Evolutionary conservation across 2,113 vertebrate genomes (phyloP).

Genomic region (Sinocyclocheilus anshuiensis): DNA sequence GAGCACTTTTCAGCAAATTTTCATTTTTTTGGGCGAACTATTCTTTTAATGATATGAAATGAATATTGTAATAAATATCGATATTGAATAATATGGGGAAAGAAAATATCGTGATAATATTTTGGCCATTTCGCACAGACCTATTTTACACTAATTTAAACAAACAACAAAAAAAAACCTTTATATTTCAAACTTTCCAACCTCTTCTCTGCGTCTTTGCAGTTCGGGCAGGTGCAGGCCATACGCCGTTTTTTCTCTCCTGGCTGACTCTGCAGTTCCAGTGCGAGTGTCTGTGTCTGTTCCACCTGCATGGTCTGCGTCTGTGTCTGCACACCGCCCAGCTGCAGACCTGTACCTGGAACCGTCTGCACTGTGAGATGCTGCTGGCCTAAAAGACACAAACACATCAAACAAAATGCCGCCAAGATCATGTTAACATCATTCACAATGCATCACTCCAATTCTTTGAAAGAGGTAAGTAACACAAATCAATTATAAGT

Average conservation of each 20-base stretch:
- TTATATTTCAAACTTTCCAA: conserved; percentile 56
- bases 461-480: too few relatives aligned
- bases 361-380: conserved; percentile 93
- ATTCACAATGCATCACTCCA: too few relatives aligned
- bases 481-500: too few relatives aligned
- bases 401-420: background rate
- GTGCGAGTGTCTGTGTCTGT: conserved; percentile 85
- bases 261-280: conserved; percentile 82
- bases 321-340: conserved; percentile 83
- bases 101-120: background rate
- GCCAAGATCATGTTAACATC: background rate
- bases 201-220: conserved; percentile 96
- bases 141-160: background rate
- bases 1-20: too few relatives aligned
- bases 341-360: conserved; percentile 88
- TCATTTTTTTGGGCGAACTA: too few relatives aligned
- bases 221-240: conserved; percentile 98
- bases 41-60: too few relatives aligned
- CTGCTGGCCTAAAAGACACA: conserved; percentile 83
- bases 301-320: conserved; percentile 90
- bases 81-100: background rate
- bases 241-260: conserved; percentile 92
- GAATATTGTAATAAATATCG: too few relatives aligned
- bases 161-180: too few relatives aligned
- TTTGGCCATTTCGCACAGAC: background rate